Conservation (phyloP, 2,113 vertebrate species). For the Junco hyemalis region DNA sequence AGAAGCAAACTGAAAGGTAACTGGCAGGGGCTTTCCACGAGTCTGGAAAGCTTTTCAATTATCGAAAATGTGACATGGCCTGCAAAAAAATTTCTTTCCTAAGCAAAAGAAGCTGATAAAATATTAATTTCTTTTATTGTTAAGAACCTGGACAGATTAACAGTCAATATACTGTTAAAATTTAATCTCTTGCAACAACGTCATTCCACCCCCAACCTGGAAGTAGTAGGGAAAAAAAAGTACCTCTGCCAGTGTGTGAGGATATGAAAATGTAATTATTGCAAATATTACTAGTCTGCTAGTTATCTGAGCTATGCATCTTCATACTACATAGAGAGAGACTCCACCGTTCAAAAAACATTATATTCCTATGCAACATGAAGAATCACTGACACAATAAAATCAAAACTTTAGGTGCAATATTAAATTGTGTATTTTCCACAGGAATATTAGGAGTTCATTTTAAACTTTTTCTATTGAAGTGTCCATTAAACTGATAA, state of each 20-base stretch:
- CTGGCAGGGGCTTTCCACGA: background rate
- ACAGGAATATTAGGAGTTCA: slow-evolving; percentile 30
- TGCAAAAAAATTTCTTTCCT: background rate
- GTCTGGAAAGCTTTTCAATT: too few species aligned
- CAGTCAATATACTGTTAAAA: background rate
- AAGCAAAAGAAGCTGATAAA: background rate
- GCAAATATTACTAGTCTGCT: background rate
- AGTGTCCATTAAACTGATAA: slow-evolving; percentile 62
- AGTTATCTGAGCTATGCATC: background rate
- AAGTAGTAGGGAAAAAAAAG: background rate
- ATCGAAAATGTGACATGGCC: background rate
- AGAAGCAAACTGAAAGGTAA: background rate
- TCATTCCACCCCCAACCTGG: background rate
- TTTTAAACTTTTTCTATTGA: slow-evolving; percentile 56
- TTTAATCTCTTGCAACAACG: background rate
- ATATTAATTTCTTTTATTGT: background rate
- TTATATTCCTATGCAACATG: background rate
- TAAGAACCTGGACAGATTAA: background rate
- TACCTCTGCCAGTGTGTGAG: background rate
- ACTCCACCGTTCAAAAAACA: background rate
- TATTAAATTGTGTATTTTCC: slow-evolving; percentile 11
- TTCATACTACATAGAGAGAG: background rate
- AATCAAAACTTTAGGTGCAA: background rate
- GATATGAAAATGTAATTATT: background rate
- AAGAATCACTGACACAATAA: background rate